Base-by-base conservation (phyloP, 2,888 invertebrate genomes). In the Pyrrhosoma nymphula region DNA sequence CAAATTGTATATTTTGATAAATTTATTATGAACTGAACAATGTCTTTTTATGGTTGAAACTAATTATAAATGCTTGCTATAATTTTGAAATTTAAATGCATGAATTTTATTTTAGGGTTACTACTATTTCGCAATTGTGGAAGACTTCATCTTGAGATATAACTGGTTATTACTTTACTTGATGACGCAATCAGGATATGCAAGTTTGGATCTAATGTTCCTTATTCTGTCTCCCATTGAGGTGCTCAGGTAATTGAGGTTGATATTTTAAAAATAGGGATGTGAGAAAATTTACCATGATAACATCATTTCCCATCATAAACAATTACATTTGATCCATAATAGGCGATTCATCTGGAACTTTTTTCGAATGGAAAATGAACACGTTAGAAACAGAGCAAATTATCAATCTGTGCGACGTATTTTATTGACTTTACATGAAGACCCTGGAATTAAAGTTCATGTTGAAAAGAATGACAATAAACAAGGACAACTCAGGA, bases 91-190 rank as follows among this genome's bases (percentile, higher is more conserved):
- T 60, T 60, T 60, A 60, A 20, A 20, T 60, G 60, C 60, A 20
- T 60, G 3, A 20, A 10, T 95, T 96, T 95, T 95, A 95, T 97
- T 97, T 47, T 97, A 99, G 98, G 98, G 98, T 96, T 99, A 99
- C 97, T 99, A 99, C 97, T 99, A 99, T 97, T 99, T 99, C 97
- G 99, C 99, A 39, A 99, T 99, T 96, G 97, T 99, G 88, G 99
- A 99, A 97, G 99, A 99, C 97, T 98, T 99, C 95, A 97, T 99
- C 90, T 97, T 99, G 88, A 98, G 99, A 96, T 99, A 99, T 96
- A 98, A 98, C 26, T 99, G 99, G 99, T 98, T 98, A 0, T 97
- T 99, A 95, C 98, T 99, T 82, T 98, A 99, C 96, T 98, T 98
- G 91, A 97, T 99, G 60, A 98, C 98, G 0, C 98, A 99, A 97